Evolutionary conservation across 37 sponge, comb jelly and placozoan species (phyloP), one percentile per base, ranked within the genome.

Genomic region (Axinella damicornis): DNA sequence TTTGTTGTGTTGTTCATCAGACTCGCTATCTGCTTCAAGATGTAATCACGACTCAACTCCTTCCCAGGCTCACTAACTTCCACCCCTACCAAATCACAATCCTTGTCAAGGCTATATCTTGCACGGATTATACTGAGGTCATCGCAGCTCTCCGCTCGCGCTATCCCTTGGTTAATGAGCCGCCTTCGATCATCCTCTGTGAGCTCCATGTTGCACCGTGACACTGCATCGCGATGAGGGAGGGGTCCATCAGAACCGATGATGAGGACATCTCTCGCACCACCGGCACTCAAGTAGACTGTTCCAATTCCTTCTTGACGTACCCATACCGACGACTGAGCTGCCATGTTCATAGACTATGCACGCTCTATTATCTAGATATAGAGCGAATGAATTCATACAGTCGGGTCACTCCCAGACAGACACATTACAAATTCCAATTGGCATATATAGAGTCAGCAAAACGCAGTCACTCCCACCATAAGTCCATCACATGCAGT

Each of bases 251-350:
- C 24, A 13, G 72, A 71, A 25, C 34, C 72, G 37, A 71, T 39
- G 12, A 71, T 71, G 2, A 71, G 38, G 13, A 40, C 72, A 71
- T 71, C 72, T 71, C 72, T 71, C 5, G 37, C 77, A 84, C 52
- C 76, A 67, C 57, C 33, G 52, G 74, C 71, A 33, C 87, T 40
- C 92, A 89, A 46, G 72, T 5, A n/a, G n/a, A n/a, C n/a, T n/a
- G n/a, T n/a, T n/a, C n/a, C n/a, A n/a, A n/a, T n/a, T n/a, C n/a
- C n/a, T n/a, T n/a, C n/a, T n/a, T n/a, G n/a, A n/a, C n/a, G n/a
- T n/a, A n/a, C n/a, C n/a, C n/a, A n/a, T n/a, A n/a, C n/a, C n/a
- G n/a, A n/a, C n/a, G n/a, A n/a, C n/a, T n/a, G n/a, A n/a, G n/a
- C n/a, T n/a, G n/a, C n/a, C n/a, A n/a, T n/a, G n/a, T n/a, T n/a